phyloP scores from a whole-genome alignment of 1,140 invertebrate species.

The Acromyrmex charruanus region DNA sequence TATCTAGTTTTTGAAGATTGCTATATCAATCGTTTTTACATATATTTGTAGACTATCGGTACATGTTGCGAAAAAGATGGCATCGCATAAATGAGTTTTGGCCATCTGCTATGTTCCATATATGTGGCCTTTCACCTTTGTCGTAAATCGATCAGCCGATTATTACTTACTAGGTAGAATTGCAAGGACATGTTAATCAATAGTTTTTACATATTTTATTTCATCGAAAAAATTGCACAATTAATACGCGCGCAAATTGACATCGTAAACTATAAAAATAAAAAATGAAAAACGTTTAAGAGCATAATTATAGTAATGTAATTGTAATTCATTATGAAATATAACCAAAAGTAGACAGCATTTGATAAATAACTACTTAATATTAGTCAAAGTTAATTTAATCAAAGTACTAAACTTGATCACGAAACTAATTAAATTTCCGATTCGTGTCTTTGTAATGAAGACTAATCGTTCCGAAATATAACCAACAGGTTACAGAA shows the following conservation, averaged over 20 bases:
- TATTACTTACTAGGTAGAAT: not conserved
- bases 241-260: not conserved
- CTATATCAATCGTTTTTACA: not conserved
- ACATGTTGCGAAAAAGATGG: slow-evolving; percentile 60
- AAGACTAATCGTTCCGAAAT: not conserved
- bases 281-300: not conserved
- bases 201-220: not conserved
- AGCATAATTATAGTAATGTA: no score
- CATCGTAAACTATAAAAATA: not conserved
- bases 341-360: not conserved
- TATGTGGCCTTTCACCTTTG: slow-evolving; percentile 84
- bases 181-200: not conserved
- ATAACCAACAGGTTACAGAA: not conserved
- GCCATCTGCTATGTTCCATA: slow-evolving; percentile 80
- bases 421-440: not conserved
- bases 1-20: not conserved
- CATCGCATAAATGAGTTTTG: slow-evolving; percentile 83
- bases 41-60: not conserved
- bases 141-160: slow-evolving; percentile 61
- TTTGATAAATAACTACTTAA: slow-evolving; percentile 2
- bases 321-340: not conserved
- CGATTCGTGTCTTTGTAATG: not conserved
- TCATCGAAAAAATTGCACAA: not conserved
- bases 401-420: not conserved
- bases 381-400: slow-evolving; percentile 22